Evolutionary conservation across 2,888 invertebrate species (phyloP).

Genomic region (Teleiodes luculella): DNA sequence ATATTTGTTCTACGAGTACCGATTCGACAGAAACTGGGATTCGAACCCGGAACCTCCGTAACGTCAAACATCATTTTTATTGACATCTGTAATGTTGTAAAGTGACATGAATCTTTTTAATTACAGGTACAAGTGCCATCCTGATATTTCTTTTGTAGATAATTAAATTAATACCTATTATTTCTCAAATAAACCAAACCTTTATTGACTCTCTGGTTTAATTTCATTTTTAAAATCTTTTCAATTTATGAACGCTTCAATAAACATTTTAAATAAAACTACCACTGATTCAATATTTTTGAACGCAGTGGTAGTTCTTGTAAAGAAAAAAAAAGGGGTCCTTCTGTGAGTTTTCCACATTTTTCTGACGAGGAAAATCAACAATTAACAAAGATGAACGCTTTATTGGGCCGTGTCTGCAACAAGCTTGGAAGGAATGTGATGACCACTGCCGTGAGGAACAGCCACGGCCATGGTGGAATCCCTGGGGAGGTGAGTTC

Average conservation of each 20-base stretch:
- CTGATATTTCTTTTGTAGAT: conserved; percentile 15
- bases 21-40: no score
- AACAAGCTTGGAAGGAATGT: conserved; percentile 66
- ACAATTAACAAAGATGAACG: conserved; percentile 51
- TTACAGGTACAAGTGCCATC: conserved; percentile 24
- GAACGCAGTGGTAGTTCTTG: conserved; percentile 52
- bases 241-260: background rate
- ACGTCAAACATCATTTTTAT: no score
- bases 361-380: conserved; percentile 13
- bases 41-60: no score
- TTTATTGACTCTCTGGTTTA: background rate
- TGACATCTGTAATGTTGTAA: no score
- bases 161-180: conserved; percentile 13
- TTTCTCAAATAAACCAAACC: conserved; percentile 16
- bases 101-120: background rate
- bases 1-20: no score
- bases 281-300: conserved; percentile 15
- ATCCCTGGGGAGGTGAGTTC: conserved; percentile 71
- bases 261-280: conserved; percentile 18
- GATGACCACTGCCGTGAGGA: conserved; percentile 61
- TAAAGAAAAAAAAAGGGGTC: conserved; percentile 36
- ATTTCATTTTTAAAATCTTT: background rate
- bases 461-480: conserved; percentile 56
- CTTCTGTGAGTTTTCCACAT: conserved; percentile 19
- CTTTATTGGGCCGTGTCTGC: conserved; percentile 58